Evolutionary conservation across 2,113 vertebrate genomes (phyloP).

Genomic region (Pygoscelis adeliae): DNA sequence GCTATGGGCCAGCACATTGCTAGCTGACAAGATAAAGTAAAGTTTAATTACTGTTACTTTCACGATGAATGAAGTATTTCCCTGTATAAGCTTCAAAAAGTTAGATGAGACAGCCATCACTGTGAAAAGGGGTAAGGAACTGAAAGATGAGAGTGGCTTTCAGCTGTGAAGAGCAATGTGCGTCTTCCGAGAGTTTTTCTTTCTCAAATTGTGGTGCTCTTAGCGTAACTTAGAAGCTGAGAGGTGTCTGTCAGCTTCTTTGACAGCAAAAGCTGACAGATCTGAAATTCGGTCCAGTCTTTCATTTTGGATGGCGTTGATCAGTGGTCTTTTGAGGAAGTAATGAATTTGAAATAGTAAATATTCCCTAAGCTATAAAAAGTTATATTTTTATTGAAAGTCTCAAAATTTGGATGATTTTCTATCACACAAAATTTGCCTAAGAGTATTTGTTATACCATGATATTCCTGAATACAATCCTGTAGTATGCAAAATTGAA

Average conservation of each 20-base stretch:
- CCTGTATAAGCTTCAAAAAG: constrained; percentile 53
- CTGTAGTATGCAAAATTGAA: neutral
- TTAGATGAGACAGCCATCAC: constrained; percentile 66
- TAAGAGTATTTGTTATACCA: neutral
- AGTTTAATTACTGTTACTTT: constrained; percentile 77
- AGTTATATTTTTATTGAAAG: neutral
- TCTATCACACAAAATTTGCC: neutral
- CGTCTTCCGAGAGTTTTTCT: constrained; percentile 14
- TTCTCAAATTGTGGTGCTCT: constrained; percentile 65
- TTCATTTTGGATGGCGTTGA: neutral
- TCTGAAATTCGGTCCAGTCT: constrained; percentile 7
- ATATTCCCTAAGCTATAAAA: neutral
- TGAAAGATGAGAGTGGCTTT: constrained; percentile 70
- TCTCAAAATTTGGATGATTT: neutral
- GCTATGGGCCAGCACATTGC: constrained; percentile 48
- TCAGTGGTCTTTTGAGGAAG: neutral
- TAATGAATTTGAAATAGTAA: neutral
- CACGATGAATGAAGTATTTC: constrained; percentile 64
- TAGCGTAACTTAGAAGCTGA: constrained; percentile 64
- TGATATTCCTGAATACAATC: neutral
- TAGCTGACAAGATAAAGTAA: constrained; percentile 70
- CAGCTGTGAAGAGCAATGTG: constrained; percentile 60
- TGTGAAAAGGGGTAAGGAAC: constrained; percentile 51
- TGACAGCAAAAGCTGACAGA: constrained; percentile 40
- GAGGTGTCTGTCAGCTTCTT: constrained; percentile 55